Percentiles rank a stretch among this genome's conserved stretches.
These are phyloP conservation scores for Eciton burchellii DNA, from an alignment of 1,140 invertebrate genomes.

Conservation along the genomic window DNA sequence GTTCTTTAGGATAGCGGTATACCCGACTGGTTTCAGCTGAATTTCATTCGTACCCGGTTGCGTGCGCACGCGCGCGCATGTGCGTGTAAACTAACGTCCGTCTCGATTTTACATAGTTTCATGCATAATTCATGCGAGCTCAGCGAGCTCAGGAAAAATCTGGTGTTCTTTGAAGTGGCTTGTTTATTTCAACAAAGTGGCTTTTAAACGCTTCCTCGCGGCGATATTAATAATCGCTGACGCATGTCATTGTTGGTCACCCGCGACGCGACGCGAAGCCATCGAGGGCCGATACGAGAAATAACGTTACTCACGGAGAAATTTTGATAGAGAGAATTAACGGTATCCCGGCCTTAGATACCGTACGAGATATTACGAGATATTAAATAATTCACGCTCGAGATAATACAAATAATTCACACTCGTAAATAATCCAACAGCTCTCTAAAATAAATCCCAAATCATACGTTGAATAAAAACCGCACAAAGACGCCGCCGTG, in stretches of 20 bases:
- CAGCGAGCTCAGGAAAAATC: constrained; percentile 40
- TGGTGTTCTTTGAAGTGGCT: neutral
- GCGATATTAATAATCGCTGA: neutral
- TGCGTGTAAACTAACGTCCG: constrained; percentile 42
- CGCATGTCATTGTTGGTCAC: neutral
- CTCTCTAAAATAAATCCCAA: neutral
- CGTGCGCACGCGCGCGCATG: neutral
- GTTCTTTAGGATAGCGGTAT: constrained; percentile 84
- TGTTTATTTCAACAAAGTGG: constrained; percentile 3
- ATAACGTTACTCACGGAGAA: neutral
- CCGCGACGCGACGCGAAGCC: neutral
- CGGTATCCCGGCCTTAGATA: neutral
- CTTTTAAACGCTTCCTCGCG: neutral
- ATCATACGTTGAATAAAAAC: neutral
- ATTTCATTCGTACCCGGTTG: constrained; percentile 39
- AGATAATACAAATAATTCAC: neutral
- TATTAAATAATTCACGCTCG: neutral
- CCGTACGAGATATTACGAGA: no score
- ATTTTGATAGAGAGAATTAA: neutral
- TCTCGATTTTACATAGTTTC: constrained; percentile 31
- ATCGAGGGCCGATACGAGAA: neutral
- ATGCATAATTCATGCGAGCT: constrained; percentile 34
- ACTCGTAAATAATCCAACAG: neutral
- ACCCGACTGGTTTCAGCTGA: constrained; percentile 64
- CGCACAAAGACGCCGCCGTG: neutral